A percentile compares a stretch with the other conserved stretches of the same genome.
Conservation (phyloP, 2,113 vertebrate species). For the Hipposideros armiger region DNA sequence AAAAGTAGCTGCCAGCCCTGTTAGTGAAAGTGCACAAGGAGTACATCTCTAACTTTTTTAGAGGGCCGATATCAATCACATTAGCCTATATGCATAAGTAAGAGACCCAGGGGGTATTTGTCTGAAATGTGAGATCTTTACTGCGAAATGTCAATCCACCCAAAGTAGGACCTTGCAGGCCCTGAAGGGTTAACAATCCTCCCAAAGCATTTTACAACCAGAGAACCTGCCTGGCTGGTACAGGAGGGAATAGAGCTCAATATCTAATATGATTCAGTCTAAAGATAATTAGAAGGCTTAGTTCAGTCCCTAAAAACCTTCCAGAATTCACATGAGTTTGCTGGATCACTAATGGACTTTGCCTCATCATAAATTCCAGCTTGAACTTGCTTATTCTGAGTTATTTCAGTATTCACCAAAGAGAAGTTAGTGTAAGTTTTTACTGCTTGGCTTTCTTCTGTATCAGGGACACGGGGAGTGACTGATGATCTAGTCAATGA, state of each 20-base stretch:
- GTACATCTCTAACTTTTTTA: constrained; percentile 17
- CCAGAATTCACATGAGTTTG: constrained; percentile 79
- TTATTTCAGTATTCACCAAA: constrained; percentile 79
- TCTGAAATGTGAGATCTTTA: constrained; percentile 42
- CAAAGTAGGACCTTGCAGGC: constrained; percentile 37
- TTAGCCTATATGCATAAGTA: neutral
- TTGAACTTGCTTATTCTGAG: constrained; percentile 74
- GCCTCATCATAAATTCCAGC: constrained; percentile 77
- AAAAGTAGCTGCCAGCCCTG: neutral
- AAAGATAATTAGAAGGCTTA: constrained; percentile 81
- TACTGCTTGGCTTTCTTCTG: constrained; percentile 54
- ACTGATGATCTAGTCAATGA: constrained; percentile 62
- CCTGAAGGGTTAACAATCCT: constrained; percentile 69
- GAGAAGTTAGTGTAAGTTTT: constrained; percentile 63
- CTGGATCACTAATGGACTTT: constrained; percentile 79
- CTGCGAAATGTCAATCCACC: constrained; percentile 47
- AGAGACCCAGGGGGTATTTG: constrained; percentile 41
- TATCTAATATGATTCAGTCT: constrained; percentile 73
- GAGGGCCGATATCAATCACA: neutral
- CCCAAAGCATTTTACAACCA: constrained; percentile 67
- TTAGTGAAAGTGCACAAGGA: neutral
- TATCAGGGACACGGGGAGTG: constrained; percentile 28
- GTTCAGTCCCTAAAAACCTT: constrained; percentile 75
- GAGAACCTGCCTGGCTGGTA: constrained; percentile 28
- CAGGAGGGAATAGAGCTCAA: constrained; percentile 79